These are phyloP conservation scores for Dermatemys mawii DNA, from an alignment of 2,113 vertebrate genomes.

Conservation along the genomic window DNA sequence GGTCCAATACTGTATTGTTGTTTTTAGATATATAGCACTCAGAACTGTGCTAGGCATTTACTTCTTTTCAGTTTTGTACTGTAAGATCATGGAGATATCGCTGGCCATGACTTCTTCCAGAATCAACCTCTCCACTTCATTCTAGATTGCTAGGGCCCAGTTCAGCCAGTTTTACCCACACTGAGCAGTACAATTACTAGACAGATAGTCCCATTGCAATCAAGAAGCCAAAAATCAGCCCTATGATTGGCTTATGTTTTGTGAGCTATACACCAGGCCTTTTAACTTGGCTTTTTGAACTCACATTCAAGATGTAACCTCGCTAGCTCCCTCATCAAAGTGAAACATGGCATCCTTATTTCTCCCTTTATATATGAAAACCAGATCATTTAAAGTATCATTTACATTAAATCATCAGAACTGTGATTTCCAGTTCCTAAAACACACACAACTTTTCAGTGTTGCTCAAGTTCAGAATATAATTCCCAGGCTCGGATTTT, in stretches of 20 bases:
- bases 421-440: neutral
- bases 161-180: conserved; percentile 56
- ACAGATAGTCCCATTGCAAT: conserved; percentile 48
- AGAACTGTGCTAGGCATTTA: neutral
- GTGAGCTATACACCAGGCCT: neutral
- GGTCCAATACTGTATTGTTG: neutral
- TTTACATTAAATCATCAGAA: too few species aligned
- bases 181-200: conserved; percentile 45
- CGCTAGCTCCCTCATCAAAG: neutral
- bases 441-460: neutral
- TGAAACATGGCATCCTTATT: rapidly evolving
- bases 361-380: neutral
- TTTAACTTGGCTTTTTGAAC: neutral
- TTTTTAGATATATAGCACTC: neutral
- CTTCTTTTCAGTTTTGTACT: neutral
- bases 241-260: conserved; percentile 27
- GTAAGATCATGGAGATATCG: neutral
- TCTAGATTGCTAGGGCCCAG: neutral
- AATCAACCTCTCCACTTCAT: neutral
- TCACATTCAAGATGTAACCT: neutral
- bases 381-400: neutral
- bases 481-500: rapidly evolving
- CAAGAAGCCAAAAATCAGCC: conserved; percentile 50
- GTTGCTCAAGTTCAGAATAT: neutral
- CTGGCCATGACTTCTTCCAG: neutral